Conservation (phyloP, 1,140 invertebrate species). For the Mylabris phalerata region DNA sequence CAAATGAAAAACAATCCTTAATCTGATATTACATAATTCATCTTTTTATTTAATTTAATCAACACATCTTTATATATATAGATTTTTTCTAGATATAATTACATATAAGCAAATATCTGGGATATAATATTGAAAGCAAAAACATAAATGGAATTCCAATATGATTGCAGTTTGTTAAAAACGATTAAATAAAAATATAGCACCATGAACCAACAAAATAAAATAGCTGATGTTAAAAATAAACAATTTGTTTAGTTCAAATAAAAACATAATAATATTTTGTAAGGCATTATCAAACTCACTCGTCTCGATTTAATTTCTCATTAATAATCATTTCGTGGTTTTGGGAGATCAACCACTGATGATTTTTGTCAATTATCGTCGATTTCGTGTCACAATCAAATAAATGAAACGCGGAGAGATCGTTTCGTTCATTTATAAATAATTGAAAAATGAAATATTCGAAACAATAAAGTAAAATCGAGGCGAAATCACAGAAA, state of each 20-base stretch:
- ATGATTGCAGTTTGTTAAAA: neutral
- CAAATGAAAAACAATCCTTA: no score
- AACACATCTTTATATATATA: no score
- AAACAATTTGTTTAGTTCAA: constrained; percentile 6
- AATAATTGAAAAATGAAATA: no score
- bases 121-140: neutral
- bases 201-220: constrained; percentile 18
- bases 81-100: no score
- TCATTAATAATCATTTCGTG: constrained; percentile 4
- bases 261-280: constrained; percentile 8
- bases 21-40: no score
- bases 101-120: no score
- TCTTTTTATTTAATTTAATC: no score
- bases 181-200: constrained; percentile 21
- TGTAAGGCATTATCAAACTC: constrained; percentile 18
- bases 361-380: no score
- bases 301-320: constrained; percentile 11
- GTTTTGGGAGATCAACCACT: constrained; percentile 18
- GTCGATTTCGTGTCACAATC: neutral
- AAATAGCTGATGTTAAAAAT: constrained; percentile 22
- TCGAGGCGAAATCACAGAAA: constrained; percentile 24
- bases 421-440: constrained; percentile 11
- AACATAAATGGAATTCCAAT: constrained; percentile 8
- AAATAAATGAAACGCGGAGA: constrained; percentile 15
- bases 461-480: neutral